A percentile compares a stretch with the other conserved stretches of the same genome.
Conservation (phyloP, 2,797 vertebrate species). For the Orientallactaga sibirica region DNA sequence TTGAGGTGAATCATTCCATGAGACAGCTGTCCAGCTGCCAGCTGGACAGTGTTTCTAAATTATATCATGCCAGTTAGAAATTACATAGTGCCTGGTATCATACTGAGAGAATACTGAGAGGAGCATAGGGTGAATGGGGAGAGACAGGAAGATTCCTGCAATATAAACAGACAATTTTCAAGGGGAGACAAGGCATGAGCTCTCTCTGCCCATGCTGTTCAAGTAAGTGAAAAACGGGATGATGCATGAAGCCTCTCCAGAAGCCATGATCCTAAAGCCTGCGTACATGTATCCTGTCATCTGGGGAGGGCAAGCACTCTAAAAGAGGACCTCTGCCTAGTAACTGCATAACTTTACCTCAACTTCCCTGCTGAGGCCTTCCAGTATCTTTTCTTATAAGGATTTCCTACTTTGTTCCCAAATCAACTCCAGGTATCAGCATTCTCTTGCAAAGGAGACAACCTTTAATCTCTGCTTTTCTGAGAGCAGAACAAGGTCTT, state of each 20-base stretch:
- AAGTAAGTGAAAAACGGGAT: neutral
- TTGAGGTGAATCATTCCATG: conserved; percentile 79
- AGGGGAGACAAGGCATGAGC: neutral
- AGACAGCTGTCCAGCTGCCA: conserved; percentile 73
- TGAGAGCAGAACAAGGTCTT: too few relatives aligned
- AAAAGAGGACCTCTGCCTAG: neutral
- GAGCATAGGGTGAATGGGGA: neutral
- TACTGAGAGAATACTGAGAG: neutral
- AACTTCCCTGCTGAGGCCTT: neutral
- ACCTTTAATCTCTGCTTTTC: neutral
- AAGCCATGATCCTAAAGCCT: neutral
- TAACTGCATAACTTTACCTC: neutral
- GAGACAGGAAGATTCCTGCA: neutral
- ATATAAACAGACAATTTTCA: neutral
- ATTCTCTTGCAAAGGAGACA: conserved; percentile 1
- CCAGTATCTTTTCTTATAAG: neutral
- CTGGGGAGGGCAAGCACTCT: neutral
- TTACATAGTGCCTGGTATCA: neutral
- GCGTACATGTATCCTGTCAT: neutral
- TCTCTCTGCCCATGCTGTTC: neutral
- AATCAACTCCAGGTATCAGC: neutral
- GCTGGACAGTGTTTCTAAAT: conserved; percentile 63
- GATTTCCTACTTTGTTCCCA: neutral
- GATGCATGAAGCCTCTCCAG: neutral
- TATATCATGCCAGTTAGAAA: conserved; percentile 56